Evolutionary conservation across 2,113 vertebrate genomes (phyloP).

Genomic region (Sclerurus mexicanus): DNA sequence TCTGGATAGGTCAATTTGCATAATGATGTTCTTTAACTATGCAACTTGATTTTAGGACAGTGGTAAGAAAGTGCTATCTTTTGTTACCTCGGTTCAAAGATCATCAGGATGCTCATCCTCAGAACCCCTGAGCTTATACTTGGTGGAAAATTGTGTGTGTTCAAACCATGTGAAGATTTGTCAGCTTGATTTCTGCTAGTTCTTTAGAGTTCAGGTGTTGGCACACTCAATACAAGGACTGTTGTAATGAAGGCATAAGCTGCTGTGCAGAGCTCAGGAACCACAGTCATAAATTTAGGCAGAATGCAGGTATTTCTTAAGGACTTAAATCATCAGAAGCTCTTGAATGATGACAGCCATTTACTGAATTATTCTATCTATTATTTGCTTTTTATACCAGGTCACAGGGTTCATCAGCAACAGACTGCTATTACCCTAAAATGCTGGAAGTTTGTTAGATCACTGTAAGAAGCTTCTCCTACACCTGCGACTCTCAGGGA

Average conservation of each 20-base stretch:
- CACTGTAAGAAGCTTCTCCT: neutral
- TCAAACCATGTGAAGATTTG: neutral
- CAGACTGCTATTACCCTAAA: neutral
- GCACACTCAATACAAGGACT: neutral
- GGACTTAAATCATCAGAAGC: neutral
- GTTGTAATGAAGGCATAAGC: neutral
- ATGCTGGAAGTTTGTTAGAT: neutral
- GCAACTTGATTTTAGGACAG: neutral
- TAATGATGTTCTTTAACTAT: neutral
- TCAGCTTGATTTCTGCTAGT: neutral
- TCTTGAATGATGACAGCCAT: neutral
- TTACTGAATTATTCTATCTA: neutral
- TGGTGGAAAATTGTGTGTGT: neutral
- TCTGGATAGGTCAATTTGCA: neutral
- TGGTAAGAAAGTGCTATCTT: neutral
- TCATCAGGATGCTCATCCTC: neutral
- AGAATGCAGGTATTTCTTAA: neutral
- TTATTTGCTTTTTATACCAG: neutral
- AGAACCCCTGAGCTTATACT: neutral
- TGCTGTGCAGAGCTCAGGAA: neutral
- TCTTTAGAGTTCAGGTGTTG: neutral
- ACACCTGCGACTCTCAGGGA: neutral
- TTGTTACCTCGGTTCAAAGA: neutral
- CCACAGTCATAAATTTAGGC: neutral
- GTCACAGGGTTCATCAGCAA: fast-evolving